Conservation (phyloP, 2,888 invertebrate genomes). For the Norana najaformis region DNA sequence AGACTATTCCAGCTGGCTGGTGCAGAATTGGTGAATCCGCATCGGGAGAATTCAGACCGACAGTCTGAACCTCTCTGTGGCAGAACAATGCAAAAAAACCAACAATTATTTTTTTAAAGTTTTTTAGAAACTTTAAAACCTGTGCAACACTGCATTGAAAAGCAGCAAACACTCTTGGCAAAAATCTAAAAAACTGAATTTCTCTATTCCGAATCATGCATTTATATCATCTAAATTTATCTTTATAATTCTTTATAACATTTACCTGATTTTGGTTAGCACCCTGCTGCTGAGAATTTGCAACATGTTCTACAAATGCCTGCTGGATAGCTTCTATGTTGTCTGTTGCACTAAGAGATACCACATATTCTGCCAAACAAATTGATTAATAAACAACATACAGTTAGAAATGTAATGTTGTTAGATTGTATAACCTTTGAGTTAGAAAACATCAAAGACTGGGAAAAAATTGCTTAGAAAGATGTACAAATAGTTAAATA, state of each 20-base stretch:
- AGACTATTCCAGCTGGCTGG: too few species aligned
- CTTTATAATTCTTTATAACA: not conserved
- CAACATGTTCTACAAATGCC: slow-evolving; percentile 42
- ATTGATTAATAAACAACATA: not conserved
- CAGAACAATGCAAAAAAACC: not conserved
- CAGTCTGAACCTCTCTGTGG: not conserved
- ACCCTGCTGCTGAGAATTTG: slow-evolving; percentile 38
- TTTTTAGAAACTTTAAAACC: not conserved
- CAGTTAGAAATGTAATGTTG: not conserved
- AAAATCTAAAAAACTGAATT: not conserved
- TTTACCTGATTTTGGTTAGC: slow-evolving; percentile 31
- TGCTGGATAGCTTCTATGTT: slow-evolving; percentile 42
- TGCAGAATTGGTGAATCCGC: too few species aligned
- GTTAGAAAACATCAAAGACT: not conserved
- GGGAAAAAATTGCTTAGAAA: not conserved
- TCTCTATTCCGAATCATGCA: too few species aligned
- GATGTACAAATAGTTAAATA: not conserved
- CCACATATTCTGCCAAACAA: slow-evolving; percentile 39
- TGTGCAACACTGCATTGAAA: not conserved
- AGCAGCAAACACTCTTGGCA: not conserved
- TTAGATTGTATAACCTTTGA: not conserved
- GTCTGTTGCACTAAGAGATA: slow-evolving; percentile 34
- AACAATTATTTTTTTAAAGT: too few species aligned
- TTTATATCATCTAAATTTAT: too few species aligned
- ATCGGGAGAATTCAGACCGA: too few species aligned